A percentile compares a stretch with the other conserved stretches of the same genome.
phyloP scores from a whole-genome alignment of 2,113 vertebrate genomes.

The Zeus faber region DNA sequence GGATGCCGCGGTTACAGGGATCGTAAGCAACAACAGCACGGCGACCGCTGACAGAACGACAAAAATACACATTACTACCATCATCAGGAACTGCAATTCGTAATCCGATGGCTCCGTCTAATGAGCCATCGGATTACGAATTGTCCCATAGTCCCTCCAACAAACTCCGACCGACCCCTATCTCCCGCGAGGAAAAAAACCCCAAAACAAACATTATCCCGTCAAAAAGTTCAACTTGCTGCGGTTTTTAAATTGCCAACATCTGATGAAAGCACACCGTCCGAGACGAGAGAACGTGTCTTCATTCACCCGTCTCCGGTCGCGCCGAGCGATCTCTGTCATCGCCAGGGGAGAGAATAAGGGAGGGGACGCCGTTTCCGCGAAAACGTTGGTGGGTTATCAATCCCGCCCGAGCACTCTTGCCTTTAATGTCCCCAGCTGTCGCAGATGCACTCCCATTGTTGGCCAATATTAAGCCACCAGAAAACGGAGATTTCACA shows the following conservation, averaged over 20 bases:
- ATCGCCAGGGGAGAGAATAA: constrained; percentile 32
- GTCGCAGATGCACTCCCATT: constrained; percentile 44
- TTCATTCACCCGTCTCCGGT: constrained; percentile 15
- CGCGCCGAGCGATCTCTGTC: constrained; percentile 23
- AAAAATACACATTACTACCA: not conserved
- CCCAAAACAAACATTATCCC: constrained; percentile 5
- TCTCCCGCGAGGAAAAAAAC: constrained; percentile 34
- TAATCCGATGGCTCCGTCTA: constrained; percentile 23
- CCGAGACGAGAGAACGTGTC: constrained; percentile 9
- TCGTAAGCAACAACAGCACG: not conserved
- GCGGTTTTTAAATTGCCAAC: constrained; percentile 35
- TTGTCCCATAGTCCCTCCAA: too few relatives aligned
- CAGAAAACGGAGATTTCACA: constrained; percentile 38
- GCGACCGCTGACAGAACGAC: too few relatives aligned
- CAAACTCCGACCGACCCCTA: too few relatives aligned
- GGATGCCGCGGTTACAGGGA: too few relatives aligned
- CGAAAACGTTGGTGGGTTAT: constrained; percentile 37
- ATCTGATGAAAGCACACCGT: constrained; percentile 22
- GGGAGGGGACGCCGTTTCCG: constrained; percentile 23
- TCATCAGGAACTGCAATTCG: constrained; percentile 14
- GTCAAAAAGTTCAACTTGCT: constrained; percentile 20
- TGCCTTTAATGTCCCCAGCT: constrained; percentile 36
- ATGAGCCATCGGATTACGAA: too few relatives aligned
- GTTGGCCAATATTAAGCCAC: constrained; percentile 31
- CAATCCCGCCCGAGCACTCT: constrained; percentile 44